Percentiles rank a stretch among this genome's conserved stretches.
phyloP scores from a whole-genome alignment of 2,888 invertebrate genomes.

The Caenorhabditis macrosperma region DNA sequence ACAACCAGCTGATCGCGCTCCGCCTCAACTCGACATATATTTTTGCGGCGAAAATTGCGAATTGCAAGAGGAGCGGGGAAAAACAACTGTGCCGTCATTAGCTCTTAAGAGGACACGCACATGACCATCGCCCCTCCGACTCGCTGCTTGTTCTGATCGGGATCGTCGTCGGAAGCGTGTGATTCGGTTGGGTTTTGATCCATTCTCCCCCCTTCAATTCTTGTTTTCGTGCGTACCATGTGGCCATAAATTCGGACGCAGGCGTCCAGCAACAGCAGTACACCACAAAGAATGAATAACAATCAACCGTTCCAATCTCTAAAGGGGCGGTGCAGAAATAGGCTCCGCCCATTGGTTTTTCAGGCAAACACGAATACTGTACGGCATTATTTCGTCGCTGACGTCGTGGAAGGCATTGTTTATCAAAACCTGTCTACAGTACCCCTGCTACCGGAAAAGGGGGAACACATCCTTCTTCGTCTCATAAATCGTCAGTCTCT shows the following conservation, averaged over 20 bases:
- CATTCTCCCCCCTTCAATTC: conserved; percentile 11
- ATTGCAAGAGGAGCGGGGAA: conserved; percentile 28
- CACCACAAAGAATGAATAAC: conserved; percentile 52
- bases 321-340: conserved; percentile 8
- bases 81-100: neutral
- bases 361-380: neutral
- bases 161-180: conserved; percentile 21
- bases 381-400: too few relatives aligned
- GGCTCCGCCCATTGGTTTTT: neutral
- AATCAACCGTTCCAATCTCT: conserved; percentile 35
- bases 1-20: conserved; percentile 43
- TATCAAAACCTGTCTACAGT: neutral
- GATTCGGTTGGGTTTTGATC: conserved; percentile 49
- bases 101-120: neutral
- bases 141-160: neutral
- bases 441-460: neutral
- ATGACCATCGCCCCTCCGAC: neutral
- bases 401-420: too few relatives aligned
- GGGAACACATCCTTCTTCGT: neutral
- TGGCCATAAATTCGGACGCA: neutral
- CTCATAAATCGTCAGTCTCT: neutral
- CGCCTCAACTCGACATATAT: neutral
- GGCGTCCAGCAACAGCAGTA: too few relatives aligned
- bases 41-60: conserved; percentile 17
- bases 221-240: conserved; percentile 27